Conservation (phyloP, 2,797 vertebrate genomes). For the Spinus olivaceus region DNA sequence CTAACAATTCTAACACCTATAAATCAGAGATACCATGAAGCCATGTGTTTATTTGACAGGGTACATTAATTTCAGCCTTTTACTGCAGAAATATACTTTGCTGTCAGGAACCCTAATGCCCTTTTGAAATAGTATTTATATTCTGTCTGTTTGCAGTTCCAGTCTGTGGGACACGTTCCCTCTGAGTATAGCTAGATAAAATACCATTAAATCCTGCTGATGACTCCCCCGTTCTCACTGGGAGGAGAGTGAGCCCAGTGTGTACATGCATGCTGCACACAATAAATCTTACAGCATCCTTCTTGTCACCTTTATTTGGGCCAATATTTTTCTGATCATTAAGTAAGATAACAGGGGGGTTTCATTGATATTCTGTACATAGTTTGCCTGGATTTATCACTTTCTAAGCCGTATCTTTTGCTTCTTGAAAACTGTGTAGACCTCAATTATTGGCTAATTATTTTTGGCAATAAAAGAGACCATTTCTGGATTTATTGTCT, state of each 20-base stretch:
- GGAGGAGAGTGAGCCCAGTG: background rate
- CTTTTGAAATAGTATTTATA: slow-evolving; percentile 46
- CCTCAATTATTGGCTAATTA: background rate
- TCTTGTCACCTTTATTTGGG: slow-evolving; percentile 3
- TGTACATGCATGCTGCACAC: background rate
- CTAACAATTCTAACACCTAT: background rate
- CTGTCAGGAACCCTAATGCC: background rate
- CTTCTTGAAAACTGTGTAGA: background rate
- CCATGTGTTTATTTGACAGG: slow-evolving; percentile 24
- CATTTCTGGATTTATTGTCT: background rate
- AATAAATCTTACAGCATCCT: background rate
- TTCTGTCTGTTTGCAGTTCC: background rate
- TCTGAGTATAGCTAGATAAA: background rate
- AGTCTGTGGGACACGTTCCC: background rate
- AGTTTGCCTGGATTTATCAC: background rate
- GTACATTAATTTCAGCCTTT: slow-evolving; percentile 44
- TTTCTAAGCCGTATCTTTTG: background rate
- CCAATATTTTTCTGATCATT: background rate
- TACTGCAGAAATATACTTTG: slow-evolving; percentile 23
- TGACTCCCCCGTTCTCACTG: background rate
- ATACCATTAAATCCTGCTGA: background rate
- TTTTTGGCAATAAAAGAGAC: background rate
- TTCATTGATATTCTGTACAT: background rate
- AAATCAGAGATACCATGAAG: slow-evolving; percentile 10
- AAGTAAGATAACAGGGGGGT: background rate